Conservation (phyloP, 2,888 invertebrate genomes). For the Cerastis leucographa region DNA sequence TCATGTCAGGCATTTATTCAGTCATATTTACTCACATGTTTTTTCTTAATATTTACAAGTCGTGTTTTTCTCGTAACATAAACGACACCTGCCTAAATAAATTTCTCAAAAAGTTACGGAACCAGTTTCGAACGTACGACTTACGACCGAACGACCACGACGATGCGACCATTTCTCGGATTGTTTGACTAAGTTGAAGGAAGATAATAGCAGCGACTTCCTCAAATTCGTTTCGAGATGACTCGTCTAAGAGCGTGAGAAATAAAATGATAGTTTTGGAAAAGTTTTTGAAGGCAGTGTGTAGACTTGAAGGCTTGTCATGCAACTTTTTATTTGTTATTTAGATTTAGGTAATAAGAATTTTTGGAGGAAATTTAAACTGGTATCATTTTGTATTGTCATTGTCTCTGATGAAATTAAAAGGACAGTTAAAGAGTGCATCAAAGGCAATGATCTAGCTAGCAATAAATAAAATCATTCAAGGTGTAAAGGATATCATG, state of each 20-base stretch:
- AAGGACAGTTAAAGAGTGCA: not conserved
- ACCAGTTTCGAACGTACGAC: slow-evolving; percentile 64
- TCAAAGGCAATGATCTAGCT: not conserved
- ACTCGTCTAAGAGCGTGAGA: slow-evolving; percentile 85
- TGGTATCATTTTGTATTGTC: not conserved
- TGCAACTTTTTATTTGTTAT: slow-evolving; percentile 31
- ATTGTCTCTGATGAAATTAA: not conserved
- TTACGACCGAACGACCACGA: slow-evolving; percentile 36
- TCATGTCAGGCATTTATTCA: slow-evolving; percentile 24
- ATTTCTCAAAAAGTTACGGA: slow-evolving; percentile 59
- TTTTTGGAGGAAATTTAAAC: not conserved
- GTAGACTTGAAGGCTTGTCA: slow-evolving; percentile 37
- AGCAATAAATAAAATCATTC: not conserved
- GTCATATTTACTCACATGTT: slow-evolving; percentile 38
- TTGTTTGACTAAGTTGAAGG: slow-evolving; percentile 85
- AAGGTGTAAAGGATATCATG: not conserved
- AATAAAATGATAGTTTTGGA: slow-evolving; percentile 80
- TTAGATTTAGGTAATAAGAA: not conserved
- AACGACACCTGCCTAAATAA: slow-evolving; percentile 65
- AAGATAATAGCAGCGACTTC: slow-evolving; percentile 87
- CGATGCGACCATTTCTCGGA: slow-evolving; percentile 71
- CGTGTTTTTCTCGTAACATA: slow-evolving; percentile 50
- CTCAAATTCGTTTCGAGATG: slow-evolving; percentile 86
- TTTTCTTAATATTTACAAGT: slow-evolving; percentile 53
- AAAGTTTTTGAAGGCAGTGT: slow-evolving; percentile 62